A percentile compares a stretch with the other conserved stretches of the same genome.
phyloP scores from a whole-genome alignment of 2,888 invertebrate species.

The Cheilosia vernalis region DNA sequence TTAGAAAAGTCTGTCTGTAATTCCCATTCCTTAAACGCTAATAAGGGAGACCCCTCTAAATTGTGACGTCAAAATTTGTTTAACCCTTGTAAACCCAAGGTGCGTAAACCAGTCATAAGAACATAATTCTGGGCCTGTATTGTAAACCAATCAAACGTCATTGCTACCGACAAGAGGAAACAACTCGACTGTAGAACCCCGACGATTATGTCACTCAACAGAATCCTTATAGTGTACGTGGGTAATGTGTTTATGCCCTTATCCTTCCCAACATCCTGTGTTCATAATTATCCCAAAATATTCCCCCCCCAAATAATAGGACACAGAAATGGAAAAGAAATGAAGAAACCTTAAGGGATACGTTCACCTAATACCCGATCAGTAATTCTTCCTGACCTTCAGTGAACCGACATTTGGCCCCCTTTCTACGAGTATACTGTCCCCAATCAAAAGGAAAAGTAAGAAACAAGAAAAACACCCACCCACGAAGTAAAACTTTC shows the following conservation, averaged over 20 bases:
- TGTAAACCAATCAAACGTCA: too few relatives aligned
- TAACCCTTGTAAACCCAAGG: too few relatives aligned
- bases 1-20: too few relatives aligned
- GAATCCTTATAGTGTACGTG: neutral
- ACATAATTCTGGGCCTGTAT: too few relatives aligned
- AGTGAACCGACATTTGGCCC: constrained; percentile 22
- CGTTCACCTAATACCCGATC: constrained; percentile 20
- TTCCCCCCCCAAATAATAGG: neutral
- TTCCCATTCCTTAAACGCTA: too few relatives aligned
- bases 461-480: neutral
- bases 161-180: neutral
- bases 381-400: constrained; percentile 10
- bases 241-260: neutral
- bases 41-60: too few relatives aligned
- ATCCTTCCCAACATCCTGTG: neutral
- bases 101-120: too few relatives aligned
- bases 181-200: neutral
- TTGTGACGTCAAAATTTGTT: too few relatives aligned
- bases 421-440: neutral
- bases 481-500: constrained; percentile 22
- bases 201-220: neutral
- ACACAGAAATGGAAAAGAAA: neutral
- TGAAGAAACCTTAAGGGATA: neutral
- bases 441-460: constrained; percentile 15
- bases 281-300: constrained; percentile 11